A percentile compares a stretch with the other conserved stretches of the same genome.
phyloP scores from a whole-genome alignment of 2,113 vertebrate species.

The Irena cyanogastra region DNA sequence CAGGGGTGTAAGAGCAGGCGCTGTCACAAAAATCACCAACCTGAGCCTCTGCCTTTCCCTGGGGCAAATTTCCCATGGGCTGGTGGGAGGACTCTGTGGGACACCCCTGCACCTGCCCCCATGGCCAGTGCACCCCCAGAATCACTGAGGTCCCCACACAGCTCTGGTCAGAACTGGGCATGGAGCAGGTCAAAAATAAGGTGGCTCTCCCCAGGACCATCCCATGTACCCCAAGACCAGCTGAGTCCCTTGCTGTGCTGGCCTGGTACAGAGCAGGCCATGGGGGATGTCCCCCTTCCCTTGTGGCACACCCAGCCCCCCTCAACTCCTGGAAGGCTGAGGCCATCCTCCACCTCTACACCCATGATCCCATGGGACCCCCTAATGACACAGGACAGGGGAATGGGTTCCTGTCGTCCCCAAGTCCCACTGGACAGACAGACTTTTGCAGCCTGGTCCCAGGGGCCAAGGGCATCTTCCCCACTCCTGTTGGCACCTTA shows the following conservation, averaged over 20 bases:
- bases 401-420: fast-evolving
- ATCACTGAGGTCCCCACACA: background rate
- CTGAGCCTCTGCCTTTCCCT: background rate
- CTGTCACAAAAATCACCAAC: background rate
- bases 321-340: too few relatives aligned
- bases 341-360: background rate
- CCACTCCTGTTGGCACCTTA: fast-evolving
- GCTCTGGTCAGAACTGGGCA: too few relatives aligned
- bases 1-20: fast-evolving
- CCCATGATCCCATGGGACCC: background rate
- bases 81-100: fast-evolving
- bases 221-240: fast-evolving
- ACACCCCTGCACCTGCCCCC: too few relatives aligned
- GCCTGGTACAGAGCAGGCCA: background rate
- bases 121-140: background rate
- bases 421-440: fast-evolving
- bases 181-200: background rate
- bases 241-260: fast-evolving
- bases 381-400: fast-evolving
- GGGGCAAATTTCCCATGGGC: fast-evolving
- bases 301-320: background rate
- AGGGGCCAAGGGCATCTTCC: background rate
- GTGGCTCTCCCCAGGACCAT: background rate
- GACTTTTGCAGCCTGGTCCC: background rate
- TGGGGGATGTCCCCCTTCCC: background rate